Evolutionary conservation across 2,888 invertebrate genomes (phyloP).

Genomic region (Byasa hedistus): DNA sequence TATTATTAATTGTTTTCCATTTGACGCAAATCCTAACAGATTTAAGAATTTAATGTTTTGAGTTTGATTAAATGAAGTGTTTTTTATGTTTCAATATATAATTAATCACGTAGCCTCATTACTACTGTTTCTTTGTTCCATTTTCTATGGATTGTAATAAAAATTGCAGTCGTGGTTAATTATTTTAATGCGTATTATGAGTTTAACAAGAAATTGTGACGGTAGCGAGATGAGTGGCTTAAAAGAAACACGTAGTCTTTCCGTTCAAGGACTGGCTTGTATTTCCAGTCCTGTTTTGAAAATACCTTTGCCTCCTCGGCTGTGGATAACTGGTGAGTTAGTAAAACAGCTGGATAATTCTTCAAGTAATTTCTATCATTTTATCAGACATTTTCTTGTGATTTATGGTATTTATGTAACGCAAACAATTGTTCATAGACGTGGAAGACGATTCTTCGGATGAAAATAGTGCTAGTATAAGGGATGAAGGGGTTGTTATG

Average conservation of each 20-base stretch:
- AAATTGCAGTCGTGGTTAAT: constrained; percentile 53
- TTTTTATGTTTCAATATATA: constrained; percentile 41
- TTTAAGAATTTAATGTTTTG: constrained; percentile 59
- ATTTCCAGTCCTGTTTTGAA: constrained; percentile 65
- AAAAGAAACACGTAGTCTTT: constrained; percentile 63
- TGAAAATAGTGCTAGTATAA: constrained; percentile 50
- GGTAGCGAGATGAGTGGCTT: constrained; percentile 40
- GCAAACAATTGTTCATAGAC: constrained; percentile 46
- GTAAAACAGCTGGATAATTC: constrained; percentile 35
- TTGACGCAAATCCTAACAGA: constrained; percentile 69
- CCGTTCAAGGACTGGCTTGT: constrained; percentile 67
- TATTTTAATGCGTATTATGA: constrained; percentile 54
- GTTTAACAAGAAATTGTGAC: constrained; percentile 50
- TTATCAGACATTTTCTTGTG: background rate
- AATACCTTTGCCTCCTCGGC: constrained; percentile 75
- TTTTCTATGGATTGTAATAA: constrained; percentile 57
- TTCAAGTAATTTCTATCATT: background rate
- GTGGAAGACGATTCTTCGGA: constrained; percentile 72
- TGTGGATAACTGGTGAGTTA: constrained; percentile 72
- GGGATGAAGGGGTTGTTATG: constrained; percentile 54
- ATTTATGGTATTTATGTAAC: constrained; percentile 6
- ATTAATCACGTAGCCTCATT: constrained; percentile 47
- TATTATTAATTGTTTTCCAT: constrained; percentile 63
- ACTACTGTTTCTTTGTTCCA: constrained; percentile 61
- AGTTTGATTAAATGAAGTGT: constrained; percentile 43